Percentiles rank a stretch among this genome's conserved stretches.
Conservation (phyloP, 2,113 vertebrate species). For the Python bivittatus region DNA sequence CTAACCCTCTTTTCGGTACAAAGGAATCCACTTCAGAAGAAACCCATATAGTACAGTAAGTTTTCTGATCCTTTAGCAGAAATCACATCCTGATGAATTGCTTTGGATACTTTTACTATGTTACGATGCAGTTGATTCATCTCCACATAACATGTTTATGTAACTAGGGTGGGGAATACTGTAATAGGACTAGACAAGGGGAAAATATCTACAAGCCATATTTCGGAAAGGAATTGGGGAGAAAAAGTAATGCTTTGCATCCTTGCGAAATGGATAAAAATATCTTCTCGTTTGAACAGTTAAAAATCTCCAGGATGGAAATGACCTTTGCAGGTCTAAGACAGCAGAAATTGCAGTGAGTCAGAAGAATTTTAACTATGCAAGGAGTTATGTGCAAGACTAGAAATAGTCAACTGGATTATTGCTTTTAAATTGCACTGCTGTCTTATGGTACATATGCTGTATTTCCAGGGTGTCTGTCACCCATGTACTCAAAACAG, state of each 20-base stretch:
- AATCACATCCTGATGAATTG: constrained; percentile 18
- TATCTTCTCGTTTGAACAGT: constrained; percentile 51
- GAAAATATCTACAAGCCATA: constrained; percentile 64
- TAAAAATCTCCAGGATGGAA: constrained; percentile 52
- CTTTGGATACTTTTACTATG: constrained; percentile 73
- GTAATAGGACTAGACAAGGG: constrained; percentile 70
- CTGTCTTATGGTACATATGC: neutral
- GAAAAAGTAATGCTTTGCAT: constrained; percentile 51
- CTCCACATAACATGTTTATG: constrained; percentile 54
- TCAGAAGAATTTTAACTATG: constrained; percentile 23
- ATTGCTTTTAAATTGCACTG: neutral
- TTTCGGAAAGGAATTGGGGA: constrained; percentile 66
- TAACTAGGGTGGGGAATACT: constrained; percentile 46
- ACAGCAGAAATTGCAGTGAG: constrained; percentile 43
- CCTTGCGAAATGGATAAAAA: constrained; percentile 63
- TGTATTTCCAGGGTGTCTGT: neutral
- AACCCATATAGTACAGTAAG: neutral
- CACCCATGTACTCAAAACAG: neutral
- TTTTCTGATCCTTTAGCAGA: constrained; percentile 28
- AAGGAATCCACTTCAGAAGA: neutral
- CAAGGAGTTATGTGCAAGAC: neutral
- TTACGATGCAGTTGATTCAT: constrained; percentile 68
- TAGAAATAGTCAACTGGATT: constrained; percentile 4
- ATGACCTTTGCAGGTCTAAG: constrained; percentile 21
- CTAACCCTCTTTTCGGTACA: neutral